Evolutionary conservation across 2,888 invertebrate genomes (phyloP), one percentile per base, ranked within the genome.

Genomic region (Nymphalis polychloros): DNA sequence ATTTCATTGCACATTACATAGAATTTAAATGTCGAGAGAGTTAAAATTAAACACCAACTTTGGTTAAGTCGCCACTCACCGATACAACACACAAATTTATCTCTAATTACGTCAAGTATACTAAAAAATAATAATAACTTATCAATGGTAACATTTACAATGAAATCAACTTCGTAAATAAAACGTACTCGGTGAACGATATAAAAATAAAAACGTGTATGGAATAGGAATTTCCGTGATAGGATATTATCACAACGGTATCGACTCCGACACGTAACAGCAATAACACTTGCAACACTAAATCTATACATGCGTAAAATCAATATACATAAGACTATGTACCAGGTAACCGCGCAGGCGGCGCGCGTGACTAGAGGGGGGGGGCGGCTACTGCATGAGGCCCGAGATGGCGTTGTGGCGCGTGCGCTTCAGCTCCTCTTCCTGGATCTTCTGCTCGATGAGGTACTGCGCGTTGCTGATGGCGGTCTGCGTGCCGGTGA

Each of bases 371-470:
- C 57, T 57, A 57, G 55, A 57, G 8, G 31, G 3, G 55, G 16
- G 53, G 53, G 31, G 55, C 55, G 13, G 50, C 63, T 73, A 95
- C 94, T 95, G 95, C 93, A 95, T 95, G 84, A 95, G 94, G 81
- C 93, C 94, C 85, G 95, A 94, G 93, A 95, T 93, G 90, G 96
- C 95, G 94, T 95, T 97, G 94, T 98, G 97, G 86, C 97, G 95
- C 84, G 97, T 97, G 89, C 98, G 95, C 93, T 98, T 98, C 80
- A 96, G 94, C 94, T 98, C 98, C 94, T 98, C 98, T 93, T 98
- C 98, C 90, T 95, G 96, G 91, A 98, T 97, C 93, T 97, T 97
- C 94, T 98, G 98, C 94, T 98, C 97, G 93, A 98, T 98, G 93
- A 98, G 95, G 94, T 95, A 97, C 90, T 97, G 97, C 89, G 98